Conservation (phyloP, 2,888 invertebrate species). For the Rosalia funebris region DNA sequence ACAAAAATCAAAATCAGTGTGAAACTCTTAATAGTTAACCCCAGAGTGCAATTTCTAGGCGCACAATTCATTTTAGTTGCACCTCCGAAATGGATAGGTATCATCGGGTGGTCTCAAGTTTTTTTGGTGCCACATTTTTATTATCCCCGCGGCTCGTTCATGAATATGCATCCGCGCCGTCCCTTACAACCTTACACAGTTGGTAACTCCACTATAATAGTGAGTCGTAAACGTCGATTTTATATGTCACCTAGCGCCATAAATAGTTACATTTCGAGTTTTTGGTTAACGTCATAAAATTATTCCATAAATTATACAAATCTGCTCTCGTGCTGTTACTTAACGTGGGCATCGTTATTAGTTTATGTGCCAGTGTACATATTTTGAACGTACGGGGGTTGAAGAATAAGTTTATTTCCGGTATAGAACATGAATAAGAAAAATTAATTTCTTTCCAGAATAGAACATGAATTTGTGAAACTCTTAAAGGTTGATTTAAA, state of each 20-base stretch:
- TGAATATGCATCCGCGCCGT: conserved; percentile 24
- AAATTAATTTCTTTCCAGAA: too few species aligned
- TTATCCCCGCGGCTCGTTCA: conserved; percentile 13
- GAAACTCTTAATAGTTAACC: too few species aligned
- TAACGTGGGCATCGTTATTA: conserved; percentile 6
- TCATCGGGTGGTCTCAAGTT: conserved; percentile 16
- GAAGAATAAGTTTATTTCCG: neutral
- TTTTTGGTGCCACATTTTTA: conserved; percentile 22
- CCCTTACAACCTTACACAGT: conserved; percentile 21
- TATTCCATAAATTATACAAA: conserved; percentile 23
- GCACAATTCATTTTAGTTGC: too few species aligned
- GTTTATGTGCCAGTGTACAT: neutral
- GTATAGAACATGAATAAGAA: too few species aligned
- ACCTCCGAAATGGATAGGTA: neutral
- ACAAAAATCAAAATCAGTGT: too few species aligned
- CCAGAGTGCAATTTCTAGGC: neutral
- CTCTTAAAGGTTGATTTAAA: too few species aligned
- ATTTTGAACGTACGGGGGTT: conserved; percentile 10
- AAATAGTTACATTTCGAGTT: conserved; percentile 23
- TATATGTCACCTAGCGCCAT: conserved; percentile 29
- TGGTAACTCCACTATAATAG: conserved; percentile 22
- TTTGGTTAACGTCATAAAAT: conserved; percentile 22
- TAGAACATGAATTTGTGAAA: too few species aligned
- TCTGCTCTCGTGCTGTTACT: conserved; percentile 3
- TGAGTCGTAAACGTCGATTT: conserved; percentile 31